A percentile compares a stretch with the other conserved stretches of the same genome.
phyloP scores from a whole-genome alignment of 2,797 vertebrate species.

The Pangasius mekongensis region DNA sequence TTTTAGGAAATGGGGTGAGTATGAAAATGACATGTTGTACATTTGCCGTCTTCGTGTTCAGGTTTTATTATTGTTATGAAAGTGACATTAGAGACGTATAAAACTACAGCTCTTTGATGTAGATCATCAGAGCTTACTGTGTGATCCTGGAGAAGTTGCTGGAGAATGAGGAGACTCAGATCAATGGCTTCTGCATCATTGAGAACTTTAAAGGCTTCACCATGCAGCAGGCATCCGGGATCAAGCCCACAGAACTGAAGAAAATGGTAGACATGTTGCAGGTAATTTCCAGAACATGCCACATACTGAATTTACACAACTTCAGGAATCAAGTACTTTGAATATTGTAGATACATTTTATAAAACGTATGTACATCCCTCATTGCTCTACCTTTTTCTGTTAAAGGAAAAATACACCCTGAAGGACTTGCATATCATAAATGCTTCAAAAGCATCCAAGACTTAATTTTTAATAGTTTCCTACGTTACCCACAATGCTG shows the following conservation, averaged over 20 bases:
- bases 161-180: slow-evolving; percentile 97
- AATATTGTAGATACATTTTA: neutral
- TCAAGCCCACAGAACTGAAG: slow-evolving; percentile 92
- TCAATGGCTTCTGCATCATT: slow-evolving; percentile 97
- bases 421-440: neutral
- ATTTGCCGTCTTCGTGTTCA: neutral
- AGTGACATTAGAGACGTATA: neutral
- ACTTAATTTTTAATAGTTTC: neutral
- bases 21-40: neutral
- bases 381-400: neutral
- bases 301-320: neutral
- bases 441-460: neutral
- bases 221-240: slow-evolving; percentile 94
- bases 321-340: neutral
- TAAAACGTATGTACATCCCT: neutral
- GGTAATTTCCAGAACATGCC: slow-evolving; percentile 70
- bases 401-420: neutral
- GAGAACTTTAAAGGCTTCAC: slow-evolving; percentile 99
- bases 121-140: slow-evolving; percentile 97
- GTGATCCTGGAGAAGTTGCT: slow-evolving; percentile 96
- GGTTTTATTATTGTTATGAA: neutral
- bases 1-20: neutral
- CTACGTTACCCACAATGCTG: neutral
- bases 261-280: slow-evolving; percentile 99
- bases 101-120: neutral